These are phyloP conservation scores for Channa striata DNA, from an alignment of 2,797 vertebrate species.

Conservation along the genomic window DNA sequence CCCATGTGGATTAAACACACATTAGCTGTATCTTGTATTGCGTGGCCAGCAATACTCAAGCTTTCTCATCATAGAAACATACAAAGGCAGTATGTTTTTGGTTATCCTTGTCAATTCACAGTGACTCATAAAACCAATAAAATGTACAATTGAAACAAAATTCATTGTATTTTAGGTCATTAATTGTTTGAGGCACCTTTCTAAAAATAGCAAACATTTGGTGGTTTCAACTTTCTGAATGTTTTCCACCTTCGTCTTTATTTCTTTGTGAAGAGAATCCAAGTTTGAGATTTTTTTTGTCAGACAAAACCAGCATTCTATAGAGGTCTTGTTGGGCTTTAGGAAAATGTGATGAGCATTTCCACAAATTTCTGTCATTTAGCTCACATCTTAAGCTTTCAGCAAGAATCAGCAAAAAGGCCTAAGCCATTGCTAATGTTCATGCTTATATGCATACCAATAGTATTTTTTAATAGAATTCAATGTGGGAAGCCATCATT, in stretches of 20 bases:
- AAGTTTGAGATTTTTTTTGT: not conserved
- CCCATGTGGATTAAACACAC: not conserved
- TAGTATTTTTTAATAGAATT: conserved; percentile 11
- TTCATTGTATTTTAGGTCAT: too few species aligned
- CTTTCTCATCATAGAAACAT: not conserved
- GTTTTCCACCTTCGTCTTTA: not conserved
- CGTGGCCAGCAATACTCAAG: not conserved
- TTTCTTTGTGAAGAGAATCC: conserved; percentile 3
- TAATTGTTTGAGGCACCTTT: not conserved
- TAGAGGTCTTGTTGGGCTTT: not conserved
- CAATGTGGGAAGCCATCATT: conserved; percentile 20
- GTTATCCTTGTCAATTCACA: not conserved
- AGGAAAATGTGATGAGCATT: not conserved
- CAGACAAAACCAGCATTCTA: not conserved
- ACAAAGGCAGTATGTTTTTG: not conserved
- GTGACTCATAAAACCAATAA: not conserved
- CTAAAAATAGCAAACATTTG: not conserved
- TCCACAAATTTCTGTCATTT: not conserved
- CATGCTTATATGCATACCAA: conserved; percentile 5
- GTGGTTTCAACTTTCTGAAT: not conserved
- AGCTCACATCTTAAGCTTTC: too few species aligned
- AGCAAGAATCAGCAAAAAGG: not conserved
- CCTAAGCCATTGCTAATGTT: not conserved
- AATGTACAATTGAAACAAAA: not conserved
- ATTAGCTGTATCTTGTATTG: not conserved